phyloP scores from a whole-genome alignment of 1,140 invertebrate species.

The Vanessa atalanta region DNA sequence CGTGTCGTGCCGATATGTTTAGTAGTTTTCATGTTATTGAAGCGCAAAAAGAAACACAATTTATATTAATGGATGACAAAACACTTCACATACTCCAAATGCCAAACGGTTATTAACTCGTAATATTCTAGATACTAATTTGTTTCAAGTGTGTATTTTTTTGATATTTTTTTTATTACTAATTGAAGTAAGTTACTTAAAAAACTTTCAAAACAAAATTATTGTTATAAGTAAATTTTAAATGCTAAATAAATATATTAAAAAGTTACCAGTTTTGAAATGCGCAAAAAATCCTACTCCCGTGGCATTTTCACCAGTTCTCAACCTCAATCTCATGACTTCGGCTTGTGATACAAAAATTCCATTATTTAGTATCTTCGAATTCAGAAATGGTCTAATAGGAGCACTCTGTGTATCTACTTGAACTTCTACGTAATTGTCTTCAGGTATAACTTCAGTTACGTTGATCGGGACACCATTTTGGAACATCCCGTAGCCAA shows the following conservation, averaged over 20 bases:
- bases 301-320: slow-evolving; percentile 81
- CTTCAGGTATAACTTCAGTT: slow-evolving; percentile 55
- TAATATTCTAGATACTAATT: too few relatives aligned
- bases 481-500: slow-evolving; percentile 71
- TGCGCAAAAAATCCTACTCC: slow-evolving; percentile 83
- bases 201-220: too few relatives aligned
- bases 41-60: too few relatives aligned
- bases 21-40: too few relatives aligned
- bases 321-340: slow-evolving; percentile 80
- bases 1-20: too few relatives aligned
- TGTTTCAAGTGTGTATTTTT: too few relatives aligned
- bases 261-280: slow-evolving; percentile 82
- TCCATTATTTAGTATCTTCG: slow-evolving; percentile 81
- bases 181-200: too few relatives aligned
- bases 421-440: slow-evolving; percentile 81
- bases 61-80: too few relatives aligned
- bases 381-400: slow-evolving; percentile 79
- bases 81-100: too few relatives aligned
- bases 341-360: slow-evolving; percentile 83
- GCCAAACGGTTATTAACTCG: too few relatives aligned
- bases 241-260: neutral
- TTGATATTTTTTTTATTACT: too few relatives aligned
- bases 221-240: too few relatives aligned
- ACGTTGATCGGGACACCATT: slow-evolving; percentile 63
- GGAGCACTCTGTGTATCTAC: slow-evolving; percentile 73